Conservation (phyloP, 2,797 vertebrate genomes). For the Capromys pilorides region DNA sequence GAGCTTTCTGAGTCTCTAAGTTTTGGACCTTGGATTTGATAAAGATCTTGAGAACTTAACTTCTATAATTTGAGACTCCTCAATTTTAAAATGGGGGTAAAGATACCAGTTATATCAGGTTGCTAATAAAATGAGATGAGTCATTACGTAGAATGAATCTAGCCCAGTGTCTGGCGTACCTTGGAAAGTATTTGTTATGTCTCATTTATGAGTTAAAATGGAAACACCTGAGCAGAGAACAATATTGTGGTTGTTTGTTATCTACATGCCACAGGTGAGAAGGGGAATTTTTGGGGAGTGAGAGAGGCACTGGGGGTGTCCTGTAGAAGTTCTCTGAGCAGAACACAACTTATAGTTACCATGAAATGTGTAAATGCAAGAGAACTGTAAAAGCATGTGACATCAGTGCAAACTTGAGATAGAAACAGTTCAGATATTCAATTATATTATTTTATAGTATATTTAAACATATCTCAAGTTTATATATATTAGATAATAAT, state of each 20-base stretch:
- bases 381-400: not conserved
- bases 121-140: not conserved
- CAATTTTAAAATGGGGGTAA: not conserved
- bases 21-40: slow-evolving; percentile 41
- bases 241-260: not conserved
- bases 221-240: slow-evolving; percentile 25
- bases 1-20: not conserved
- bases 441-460: not conserved
- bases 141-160: not conserved
- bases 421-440: not conserved
- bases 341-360: not conserved
- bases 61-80: slow-evolving; percentile 13
- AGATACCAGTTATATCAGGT: not conserved
- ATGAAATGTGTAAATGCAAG: not conserved
- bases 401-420: not conserved
- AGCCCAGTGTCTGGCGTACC: not conserved
- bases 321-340: not conserved
- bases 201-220: slow-evolving; percentile 30
- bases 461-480: not conserved
- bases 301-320: not conserved
- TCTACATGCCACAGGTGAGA: not conserved
- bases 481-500: not conserved
- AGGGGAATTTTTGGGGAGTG: not conserved
- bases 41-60: slow-evolving; percentile 8
- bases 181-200: not conserved